phyloP scores from a whole-genome alignment of 2,888 invertebrate species.

The Drosophila multiciliata region DNA sequence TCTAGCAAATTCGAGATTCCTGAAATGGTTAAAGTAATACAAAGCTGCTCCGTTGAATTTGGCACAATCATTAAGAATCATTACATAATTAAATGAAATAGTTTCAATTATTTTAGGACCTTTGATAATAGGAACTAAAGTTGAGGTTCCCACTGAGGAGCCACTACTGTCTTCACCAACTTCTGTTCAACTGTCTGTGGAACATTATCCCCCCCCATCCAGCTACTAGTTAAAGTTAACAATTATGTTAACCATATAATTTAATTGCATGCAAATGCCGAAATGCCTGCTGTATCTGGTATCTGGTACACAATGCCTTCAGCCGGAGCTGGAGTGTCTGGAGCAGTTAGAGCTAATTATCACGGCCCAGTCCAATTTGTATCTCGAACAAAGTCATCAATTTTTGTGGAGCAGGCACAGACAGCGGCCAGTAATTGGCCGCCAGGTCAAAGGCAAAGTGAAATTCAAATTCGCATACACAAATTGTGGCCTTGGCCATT shows the following conservation, averaged over 20 bases:
- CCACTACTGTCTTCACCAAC: not conserved
- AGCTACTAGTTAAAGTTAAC: not conserved
- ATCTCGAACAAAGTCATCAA: constrained; percentile 35
- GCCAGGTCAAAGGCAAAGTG: constrained; percentile 36
- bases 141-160: not conserved
- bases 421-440: constrained; percentile 33
- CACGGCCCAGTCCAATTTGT: constrained; percentile 35
- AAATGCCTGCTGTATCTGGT: not conserved
- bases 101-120: not conserved
- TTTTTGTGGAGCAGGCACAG: constrained; percentile 15
- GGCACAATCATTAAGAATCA: not conserved
- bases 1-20: not conserved
- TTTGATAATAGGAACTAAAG: not conserved
- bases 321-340: not conserved
- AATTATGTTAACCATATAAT: constrained; percentile 7
- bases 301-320: not conserved
- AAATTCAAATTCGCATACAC: constrained; percentile 58
- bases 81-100: not conserved
- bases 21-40: too few species aligned
- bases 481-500: constrained; percentile 51
- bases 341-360: constrained; percentile 37
- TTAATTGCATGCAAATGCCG: not conserved
- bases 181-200: not conserved
- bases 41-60: not conserved
- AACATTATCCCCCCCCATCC: too few species aligned